These are phyloP conservation scores for Scolopax rusticola DNA, from an alignment of 2,797 vertebrate species.

Conservation along the genomic window DNA sequence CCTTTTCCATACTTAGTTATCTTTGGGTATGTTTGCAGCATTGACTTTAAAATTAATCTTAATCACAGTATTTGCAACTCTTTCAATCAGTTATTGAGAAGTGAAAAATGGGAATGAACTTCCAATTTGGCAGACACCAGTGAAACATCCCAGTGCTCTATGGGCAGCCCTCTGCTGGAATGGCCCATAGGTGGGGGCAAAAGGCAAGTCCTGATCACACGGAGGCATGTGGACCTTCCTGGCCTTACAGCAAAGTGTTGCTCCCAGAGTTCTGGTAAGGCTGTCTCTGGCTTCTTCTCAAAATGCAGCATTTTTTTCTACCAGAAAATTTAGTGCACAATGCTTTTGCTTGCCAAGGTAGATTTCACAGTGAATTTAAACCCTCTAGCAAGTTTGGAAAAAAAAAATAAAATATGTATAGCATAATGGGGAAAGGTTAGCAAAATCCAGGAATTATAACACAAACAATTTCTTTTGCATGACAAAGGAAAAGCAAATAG, in stretches of 20 bases:
- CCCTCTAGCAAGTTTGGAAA: neutral
- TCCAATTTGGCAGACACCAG: neutral
- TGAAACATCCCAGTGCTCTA: neutral
- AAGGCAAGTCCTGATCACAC: neutral
- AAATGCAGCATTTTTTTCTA: neutral
- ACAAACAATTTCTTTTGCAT: neutral
- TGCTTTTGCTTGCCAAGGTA: neutral
- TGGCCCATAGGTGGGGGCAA: neutral
- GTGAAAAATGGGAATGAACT: neutral
- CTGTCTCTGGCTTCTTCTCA: neutral
- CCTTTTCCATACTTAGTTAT: neutral
- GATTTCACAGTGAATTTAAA: neutral
- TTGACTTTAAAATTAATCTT: neutral
- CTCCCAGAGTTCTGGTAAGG: neutral
- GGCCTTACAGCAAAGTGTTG: neutral
- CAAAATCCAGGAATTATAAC: neutral
- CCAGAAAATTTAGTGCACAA: neutral
- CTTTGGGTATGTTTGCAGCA: neutral
- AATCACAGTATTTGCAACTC: neutral
- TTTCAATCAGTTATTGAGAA: neutral
- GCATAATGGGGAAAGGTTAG: neutral
- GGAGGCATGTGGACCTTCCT: rapidly evolving
- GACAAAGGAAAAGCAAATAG: neutral
- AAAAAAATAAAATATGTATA: neutral
- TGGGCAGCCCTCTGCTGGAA: neutral